A percentile compares a stretch with the other conserved stretches of the same genome.
Evolutionary conservation across 1,140 invertebrate genomes (phyloP).

Genomic region (Artemia franciscana): DNA sequence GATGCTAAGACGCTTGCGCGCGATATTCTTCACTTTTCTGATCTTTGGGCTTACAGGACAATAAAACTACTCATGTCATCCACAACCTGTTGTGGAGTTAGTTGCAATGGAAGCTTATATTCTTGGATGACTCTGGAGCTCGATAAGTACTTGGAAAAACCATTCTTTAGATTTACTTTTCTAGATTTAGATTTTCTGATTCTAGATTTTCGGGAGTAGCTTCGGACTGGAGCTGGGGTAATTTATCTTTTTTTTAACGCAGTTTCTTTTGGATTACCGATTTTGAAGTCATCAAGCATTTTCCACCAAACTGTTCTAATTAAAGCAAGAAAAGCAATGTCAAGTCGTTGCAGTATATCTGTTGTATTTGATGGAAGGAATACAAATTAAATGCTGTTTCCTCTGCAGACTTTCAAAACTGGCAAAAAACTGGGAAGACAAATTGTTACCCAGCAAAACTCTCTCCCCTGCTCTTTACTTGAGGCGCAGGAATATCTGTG

Average conservation of each 20-base stretch:
- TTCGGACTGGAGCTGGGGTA: background rate
- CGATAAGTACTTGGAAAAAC: background rate
- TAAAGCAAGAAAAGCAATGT: background rate
- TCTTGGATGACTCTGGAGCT: too few relatives aligned
- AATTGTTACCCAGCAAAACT: too few relatives aligned
- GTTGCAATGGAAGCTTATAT: too few relatives aligned
- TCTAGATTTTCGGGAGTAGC: background rate
- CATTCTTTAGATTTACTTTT: background rate
- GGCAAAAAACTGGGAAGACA: background rate
- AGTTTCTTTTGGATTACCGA: background rate
- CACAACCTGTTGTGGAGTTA: too few relatives aligned
- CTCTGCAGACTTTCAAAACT: background rate
- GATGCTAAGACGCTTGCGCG: too few relatives aligned
- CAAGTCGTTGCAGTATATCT: background rate
- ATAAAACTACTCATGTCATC: too few relatives aligned
- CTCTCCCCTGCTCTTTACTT: too few relatives aligned
- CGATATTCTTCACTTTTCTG: too few relatives aligned
- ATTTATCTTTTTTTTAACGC: background rate
- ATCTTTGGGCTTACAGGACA: too few relatives aligned
- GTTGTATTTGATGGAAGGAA: background rate
- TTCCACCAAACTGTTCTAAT: background rate
- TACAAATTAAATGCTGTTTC: background rate
- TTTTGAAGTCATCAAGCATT: background rate
- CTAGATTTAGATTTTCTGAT: too few relatives aligned
- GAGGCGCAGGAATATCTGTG: background rate